Evolutionary conservation across 1,140 invertebrate species (phyloP).

Genomic region (Triops longicaudatus): DNA sequence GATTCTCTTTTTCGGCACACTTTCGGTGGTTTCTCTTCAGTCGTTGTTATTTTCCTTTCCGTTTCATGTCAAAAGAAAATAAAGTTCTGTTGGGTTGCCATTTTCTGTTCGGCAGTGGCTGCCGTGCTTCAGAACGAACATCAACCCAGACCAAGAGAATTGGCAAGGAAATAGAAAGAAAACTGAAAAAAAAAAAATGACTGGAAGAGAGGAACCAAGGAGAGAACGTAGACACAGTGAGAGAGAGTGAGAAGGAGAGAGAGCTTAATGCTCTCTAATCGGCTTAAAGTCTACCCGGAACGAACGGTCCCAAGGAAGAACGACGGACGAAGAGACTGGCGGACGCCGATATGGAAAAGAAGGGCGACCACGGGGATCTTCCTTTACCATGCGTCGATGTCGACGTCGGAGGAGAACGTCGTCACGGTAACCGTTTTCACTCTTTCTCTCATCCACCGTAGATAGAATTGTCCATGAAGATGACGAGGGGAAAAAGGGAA

Average conservation of each 20-base stretch:
- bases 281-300: constrained; percentile 16
- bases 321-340: constrained; percentile 21
- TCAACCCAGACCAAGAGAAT: neutral
- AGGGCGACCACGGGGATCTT: constrained; percentile 13
- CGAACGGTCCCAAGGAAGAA: constrained; percentile 9
- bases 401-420: neutral
- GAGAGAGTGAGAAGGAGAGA: neutral
- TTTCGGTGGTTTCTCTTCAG: neutral
- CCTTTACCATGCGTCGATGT: neutral
- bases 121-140: neutral
- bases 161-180: constrained; percentile 8
- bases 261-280: constrained; percentile 11
- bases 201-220: neutral
- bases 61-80: neutral
- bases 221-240: neutral
- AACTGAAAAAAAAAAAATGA: neutral
- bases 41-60: neutral
- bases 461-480: neutral
- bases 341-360: constrained; percentile 19
- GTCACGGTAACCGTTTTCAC: neutral
- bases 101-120: neutral
- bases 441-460: constrained; percentile 2
- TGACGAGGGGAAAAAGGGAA: constrained; percentile 18
- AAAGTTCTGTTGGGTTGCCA: neutral
- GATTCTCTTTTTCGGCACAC: no score